These are phyloP conservation scores for Macrochelys suwanniensis DNA, from an alignment of 2,797 vertebrate genomes.

Conservation along the genomic window DNA sequence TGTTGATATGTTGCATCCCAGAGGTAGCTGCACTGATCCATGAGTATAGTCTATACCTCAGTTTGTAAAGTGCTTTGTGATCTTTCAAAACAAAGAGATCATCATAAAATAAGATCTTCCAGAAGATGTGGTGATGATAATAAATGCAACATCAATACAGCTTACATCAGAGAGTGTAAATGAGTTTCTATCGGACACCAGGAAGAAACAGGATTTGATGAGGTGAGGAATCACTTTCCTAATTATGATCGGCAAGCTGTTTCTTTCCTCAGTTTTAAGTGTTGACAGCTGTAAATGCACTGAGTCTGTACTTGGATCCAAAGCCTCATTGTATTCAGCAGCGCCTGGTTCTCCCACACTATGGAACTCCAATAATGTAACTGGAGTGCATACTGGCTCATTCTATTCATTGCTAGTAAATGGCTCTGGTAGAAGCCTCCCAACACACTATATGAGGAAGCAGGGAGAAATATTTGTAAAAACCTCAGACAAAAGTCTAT, in stretches of 20 bases:
- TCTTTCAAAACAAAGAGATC: neutral
- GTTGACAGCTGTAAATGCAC: neutral
- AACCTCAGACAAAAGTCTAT: neutral
- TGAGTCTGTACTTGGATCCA: neutral
- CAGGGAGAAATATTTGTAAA: neutral
- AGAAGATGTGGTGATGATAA: neutral
- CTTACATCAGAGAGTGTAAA: neutral
- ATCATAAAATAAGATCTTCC: neutral
- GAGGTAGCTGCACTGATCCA: neutral
- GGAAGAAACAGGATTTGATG: neutral
- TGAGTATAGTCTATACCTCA: neutral
- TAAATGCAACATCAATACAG: neutral
- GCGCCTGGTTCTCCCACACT: neutral
- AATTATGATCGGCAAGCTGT: neutral
- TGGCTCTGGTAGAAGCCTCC: neutral
- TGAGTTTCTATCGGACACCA: neutral
- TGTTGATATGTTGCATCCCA: neutral
- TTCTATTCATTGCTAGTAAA: neutral
- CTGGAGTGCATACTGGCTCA: neutral
- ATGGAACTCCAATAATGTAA: fast-evolving
- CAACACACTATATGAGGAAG: fast-evolving
- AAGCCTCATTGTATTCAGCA: neutral
- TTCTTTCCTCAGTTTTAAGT: neutral
- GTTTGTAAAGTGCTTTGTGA: neutral
- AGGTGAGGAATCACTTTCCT: neutral